Conservation (phyloP, 2,888 invertebrate genomes). For the Meliscaeva auricollis region DNA sequence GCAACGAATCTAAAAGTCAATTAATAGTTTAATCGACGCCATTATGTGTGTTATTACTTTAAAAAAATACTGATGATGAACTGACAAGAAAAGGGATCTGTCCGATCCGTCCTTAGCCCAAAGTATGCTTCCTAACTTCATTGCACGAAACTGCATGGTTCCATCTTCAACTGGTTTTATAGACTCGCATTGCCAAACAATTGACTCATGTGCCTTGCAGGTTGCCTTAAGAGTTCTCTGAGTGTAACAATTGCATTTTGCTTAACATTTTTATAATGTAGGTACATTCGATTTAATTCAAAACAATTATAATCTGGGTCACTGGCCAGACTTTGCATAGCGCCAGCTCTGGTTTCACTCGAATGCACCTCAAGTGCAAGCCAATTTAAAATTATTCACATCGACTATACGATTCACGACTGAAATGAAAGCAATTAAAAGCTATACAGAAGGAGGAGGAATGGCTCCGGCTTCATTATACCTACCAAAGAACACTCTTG, state of each 20-base stretch:
- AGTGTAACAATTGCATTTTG: constrained; percentile 2
- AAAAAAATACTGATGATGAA: no score
- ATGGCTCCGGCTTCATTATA: constrained; percentile 11
- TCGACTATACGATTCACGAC: background rate
- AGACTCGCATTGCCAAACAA: no score
- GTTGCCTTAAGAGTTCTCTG: background rate
- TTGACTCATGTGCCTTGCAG: background rate
- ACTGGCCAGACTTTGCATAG: constrained; percentile 28
- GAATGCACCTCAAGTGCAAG: constrained; percentile 71
- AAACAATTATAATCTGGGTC: constrained; percentile 58
- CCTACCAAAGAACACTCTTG: constrained; percentile 67
- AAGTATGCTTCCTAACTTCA: no score
- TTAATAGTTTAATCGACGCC: no score
- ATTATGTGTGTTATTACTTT: no score
- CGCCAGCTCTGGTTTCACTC: constrained; percentile 47
- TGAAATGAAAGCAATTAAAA: constrained; percentile 10
- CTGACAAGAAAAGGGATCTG: no score
- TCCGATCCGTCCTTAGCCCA: no score
- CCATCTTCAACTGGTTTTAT: no score
- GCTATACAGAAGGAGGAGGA: background rate
- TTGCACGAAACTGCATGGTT: no score
- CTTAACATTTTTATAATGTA: constrained; percentile 15
- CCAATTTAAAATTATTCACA: constrained; percentile 53
- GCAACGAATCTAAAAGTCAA: no score
- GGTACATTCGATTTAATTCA: constrained; percentile 29